phyloP scores from a whole-genome alignment of 2,113 vertebrate genomes.

The Colaptes auratus region DNA sequence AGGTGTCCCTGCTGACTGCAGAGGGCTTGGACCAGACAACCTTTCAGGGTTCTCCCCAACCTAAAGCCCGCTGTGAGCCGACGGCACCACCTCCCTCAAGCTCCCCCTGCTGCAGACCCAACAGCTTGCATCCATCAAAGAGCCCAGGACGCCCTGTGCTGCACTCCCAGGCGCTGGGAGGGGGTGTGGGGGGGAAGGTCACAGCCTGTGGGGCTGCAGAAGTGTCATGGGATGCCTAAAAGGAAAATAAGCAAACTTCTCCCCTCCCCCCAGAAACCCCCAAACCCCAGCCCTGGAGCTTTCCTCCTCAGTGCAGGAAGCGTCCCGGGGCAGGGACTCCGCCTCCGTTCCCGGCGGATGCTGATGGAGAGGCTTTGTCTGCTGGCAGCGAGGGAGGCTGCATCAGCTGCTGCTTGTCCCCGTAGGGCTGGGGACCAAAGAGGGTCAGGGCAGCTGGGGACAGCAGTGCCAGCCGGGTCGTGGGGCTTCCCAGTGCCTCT shows the following conservation, averaged over 20 bases:
- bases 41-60: no score
- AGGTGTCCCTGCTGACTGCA: no score
- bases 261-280: neutral
- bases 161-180: fast-evolving
- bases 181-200: neutral
- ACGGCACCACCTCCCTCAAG: neutral
- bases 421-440: fast-evolving
- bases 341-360: neutral
- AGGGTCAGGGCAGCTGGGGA: neutral
- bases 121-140: neutral
- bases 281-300: neutral
- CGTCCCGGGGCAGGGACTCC: neutral
- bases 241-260: neutral
- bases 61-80: no score
- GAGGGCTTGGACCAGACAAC: no score
- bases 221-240: fast-evolving
- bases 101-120: neutral
- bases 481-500: neutral
- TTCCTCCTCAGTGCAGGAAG: neutral
- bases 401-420: neutral
- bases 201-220: neutral
- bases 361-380: neutral
- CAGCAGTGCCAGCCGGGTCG: neutral
- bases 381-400: neutral
- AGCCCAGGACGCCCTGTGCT: fast-evolving